These are phyloP conservation scores for Lissonota sp. DNA, from an alignment of 2,888 invertebrate species.

Conservation along the genomic window DNA sequence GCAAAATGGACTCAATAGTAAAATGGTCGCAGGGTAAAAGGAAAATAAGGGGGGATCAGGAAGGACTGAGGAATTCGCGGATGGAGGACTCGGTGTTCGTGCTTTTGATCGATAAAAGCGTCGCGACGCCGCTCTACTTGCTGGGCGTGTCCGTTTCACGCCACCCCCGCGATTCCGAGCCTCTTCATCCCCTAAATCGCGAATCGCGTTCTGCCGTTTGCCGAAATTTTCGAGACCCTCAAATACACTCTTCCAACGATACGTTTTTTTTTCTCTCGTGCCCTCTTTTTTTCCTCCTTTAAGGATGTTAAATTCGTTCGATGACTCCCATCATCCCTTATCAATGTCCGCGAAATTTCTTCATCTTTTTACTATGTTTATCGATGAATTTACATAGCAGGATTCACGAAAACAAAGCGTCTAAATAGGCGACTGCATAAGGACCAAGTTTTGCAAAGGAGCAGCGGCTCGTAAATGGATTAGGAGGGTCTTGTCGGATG, in stretches of 20 bases:
- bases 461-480: constrained; percentile 75
- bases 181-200: constrained; percentile 18
- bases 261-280: constrained; percentile 1
- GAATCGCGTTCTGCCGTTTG: no score
- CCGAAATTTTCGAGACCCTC: background rate
- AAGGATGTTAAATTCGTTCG: background rate
- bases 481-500: constrained; percentile 81
- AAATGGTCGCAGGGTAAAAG: no score
- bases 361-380: background rate
- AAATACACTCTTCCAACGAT: background rate
- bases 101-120: constrained; percentile 80
- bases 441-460: constrained; percentile 26
- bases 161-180: constrained; percentile 62
- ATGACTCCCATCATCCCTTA: background rate
- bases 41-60: no score
- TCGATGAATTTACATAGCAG: constrained; percentile 7
- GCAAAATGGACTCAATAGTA: no score
- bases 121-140: constrained; percentile 77
- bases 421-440: background rate
- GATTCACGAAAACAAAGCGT: background rate
- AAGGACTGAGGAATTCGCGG: constrained; percentile 47
- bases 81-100: constrained; percentile 49
- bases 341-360: no score
- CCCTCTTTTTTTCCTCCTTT: background rate
- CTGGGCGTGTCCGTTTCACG: constrained; percentile 78